Percentiles rank a stretch among this genome's conserved stretches.
phyloP scores from a whole-genome alignment of 1,140 invertebrate species.

The Mesaphorura yosii region DNA sequence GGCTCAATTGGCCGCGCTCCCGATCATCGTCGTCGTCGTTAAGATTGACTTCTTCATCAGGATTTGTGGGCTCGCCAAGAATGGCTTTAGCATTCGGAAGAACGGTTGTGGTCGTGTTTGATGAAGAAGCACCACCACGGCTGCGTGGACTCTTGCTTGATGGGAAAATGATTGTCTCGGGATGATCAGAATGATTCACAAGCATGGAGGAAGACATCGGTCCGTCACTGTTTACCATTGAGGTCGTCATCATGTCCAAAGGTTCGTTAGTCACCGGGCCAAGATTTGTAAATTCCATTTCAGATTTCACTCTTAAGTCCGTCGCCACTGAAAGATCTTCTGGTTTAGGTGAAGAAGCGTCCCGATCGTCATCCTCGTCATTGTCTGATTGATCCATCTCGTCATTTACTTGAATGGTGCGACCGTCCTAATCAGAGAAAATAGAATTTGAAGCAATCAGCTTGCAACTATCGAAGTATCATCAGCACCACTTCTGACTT shows the following conservation, averaged over 20 bases:
- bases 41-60: constrained; percentile 19
- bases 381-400: constrained; percentile 11
- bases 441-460: too few species aligned
- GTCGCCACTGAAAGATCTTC: constrained; percentile 26
- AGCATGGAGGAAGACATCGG: constrained; percentile 11
- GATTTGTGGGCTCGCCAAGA: too few species aligned
- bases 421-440: constrained; percentile 7
- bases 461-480: too few species aligned
- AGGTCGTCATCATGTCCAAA: constrained; percentile 14
- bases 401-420: constrained; percentile 11
- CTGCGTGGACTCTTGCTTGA: too few species aligned
- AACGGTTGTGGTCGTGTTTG: too few species aligned
- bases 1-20: too few species aligned
- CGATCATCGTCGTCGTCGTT: constrained; percentile 18
- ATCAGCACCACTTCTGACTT: too few species aligned
- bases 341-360: constrained; percentile 25
- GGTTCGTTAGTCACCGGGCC: constrained; percentile 19
- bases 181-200: constrained; percentile 2
- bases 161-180: constrained; percentile 18
- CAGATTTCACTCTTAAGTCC: constrained; percentile 28
- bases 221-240: constrained; percentile 6
- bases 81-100: too few species aligned
- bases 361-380: constrained; percentile 8
- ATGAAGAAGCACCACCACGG: too few species aligned
- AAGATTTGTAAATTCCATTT: constrained; percentile 20